phyloP scores from a whole-genome alignment of 2,113 vertebrate genomes.

The Heterocephalus glaber region DNA sequence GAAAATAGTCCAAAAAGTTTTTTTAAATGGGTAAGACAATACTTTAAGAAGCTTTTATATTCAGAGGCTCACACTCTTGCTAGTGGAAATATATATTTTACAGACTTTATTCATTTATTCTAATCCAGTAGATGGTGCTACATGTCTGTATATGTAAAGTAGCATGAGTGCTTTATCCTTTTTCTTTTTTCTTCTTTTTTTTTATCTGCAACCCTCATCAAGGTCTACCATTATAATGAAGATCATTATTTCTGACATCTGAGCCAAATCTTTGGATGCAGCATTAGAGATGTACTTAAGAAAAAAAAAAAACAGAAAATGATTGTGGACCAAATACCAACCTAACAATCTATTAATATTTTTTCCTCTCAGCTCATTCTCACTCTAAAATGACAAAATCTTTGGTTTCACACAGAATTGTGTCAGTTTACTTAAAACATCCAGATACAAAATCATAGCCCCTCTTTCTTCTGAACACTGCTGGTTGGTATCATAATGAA shows the following conservation, averaged over 20 bases:
- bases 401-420: slow-evolving; percentile 51
- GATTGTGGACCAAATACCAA: slow-evolving; percentile 61
- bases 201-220: slow-evolving; percentile 41
- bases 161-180: neutral
- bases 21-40: slow-evolving; percentile 18
- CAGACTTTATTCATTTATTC: slow-evolving; percentile 36
- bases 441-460: slow-evolving; percentile 6
- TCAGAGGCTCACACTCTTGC: neutral
- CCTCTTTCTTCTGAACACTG: slow-evolving; percentile 55
- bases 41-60: neutral
- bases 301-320: slow-evolving; percentile 60
- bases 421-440: slow-evolving; percentile 52
- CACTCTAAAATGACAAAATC: slow-evolving; percentile 63
- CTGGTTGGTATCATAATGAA: neutral
- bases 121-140: slow-evolving; percentile 89
- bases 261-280: slow-evolving; percentile 45
- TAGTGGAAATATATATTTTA: neutral
- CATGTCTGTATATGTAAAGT: slow-evolving; percentile 80
- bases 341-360: slow-evolving; percentile 51
- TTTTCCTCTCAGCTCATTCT: slow-evolving; percentile 32
- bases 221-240: slow-evolving; percentile 65
- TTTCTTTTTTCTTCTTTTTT: neutral
- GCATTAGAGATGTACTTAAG: slow-evolving; percentile 61
- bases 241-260: slow-evolving; percentile 60
- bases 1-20: neutral